A percentile compares a stretch with the other conserved stretches of the same genome.
phyloP scores from a whole-genome alignment of 2,113 vertebrate species.

The Pontoporia blainvillei region DNA sequence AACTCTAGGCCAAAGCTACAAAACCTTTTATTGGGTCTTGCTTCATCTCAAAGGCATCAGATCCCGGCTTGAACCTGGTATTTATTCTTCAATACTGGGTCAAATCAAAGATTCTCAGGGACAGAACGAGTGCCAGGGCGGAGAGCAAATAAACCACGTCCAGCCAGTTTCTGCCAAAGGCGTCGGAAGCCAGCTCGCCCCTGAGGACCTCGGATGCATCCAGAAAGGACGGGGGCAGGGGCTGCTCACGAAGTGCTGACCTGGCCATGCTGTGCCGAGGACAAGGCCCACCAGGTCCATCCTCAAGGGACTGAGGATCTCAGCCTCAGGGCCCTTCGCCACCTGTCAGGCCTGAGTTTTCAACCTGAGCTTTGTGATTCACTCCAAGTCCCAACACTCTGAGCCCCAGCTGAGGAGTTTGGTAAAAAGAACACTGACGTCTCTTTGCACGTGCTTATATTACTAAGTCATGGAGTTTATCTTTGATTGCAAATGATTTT shows the following conservation, averaged over 20 bases:
- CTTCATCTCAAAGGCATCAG: neutral
- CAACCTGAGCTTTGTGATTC: neutral
- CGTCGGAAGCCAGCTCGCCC: neutral
- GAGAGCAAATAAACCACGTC: neutral
- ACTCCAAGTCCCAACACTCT: neutral
- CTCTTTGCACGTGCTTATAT: neutral
- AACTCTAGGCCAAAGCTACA: neutral
- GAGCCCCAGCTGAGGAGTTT: neutral
- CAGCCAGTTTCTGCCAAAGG: neutral
- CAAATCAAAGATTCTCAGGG: neutral
- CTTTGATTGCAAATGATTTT: neutral
- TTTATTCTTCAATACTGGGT: neutral
- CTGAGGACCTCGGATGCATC: neutral
- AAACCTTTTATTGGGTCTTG: neutral
- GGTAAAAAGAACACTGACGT: neutral
- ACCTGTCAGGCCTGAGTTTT: neutral
- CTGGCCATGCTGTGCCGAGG: neutral
- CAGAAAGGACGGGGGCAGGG: neutral
- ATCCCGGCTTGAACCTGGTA: neutral
- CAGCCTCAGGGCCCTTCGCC: no score
- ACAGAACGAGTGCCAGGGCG: neutral
- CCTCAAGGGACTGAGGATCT: accelerated
- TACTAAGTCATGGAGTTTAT: neutral
- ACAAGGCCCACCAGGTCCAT: neutral
- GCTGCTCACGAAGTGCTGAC: neutral